Base-by-base conservation (phyloP, 2,888 invertebrate species). In the Eurois occulta region DNA sequence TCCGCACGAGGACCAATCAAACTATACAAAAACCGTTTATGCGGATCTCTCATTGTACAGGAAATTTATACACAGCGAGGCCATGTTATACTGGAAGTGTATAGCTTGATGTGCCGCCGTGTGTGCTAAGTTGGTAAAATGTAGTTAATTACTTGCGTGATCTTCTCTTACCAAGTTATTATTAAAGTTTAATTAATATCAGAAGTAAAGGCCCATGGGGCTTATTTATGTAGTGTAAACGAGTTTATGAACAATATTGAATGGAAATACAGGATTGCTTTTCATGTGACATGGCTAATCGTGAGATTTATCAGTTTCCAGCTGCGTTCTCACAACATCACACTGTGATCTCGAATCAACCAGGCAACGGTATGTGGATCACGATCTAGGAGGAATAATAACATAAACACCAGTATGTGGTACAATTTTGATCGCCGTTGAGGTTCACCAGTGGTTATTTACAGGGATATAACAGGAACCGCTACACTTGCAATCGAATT, bases 371-470 rank as follows among this genome's bases (percentile, higher is more conserved):
- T 55, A 70, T 46, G 10, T 48, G 52, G 65, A 58, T 77, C 83
- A 83, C 78, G 78, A 83, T 43, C 69, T 83, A 16, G 11, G 21
- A 58, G n/a, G 21, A 83, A 60, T 58, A 80, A 69, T 69, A 69
- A 69, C 58, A 66, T 69, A 83, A 80, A 58, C 35, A 77, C 77
- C 41, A 69, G 58, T 35, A 58, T 69, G 48, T 83, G 65, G 77
- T 77, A 77, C 35, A 24, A 83, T 69, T 80, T 69, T 10, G 48
- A 83, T 38, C 35, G 24, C 21, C 24, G 48, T n/a, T 28, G 28
- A 18, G 32, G 65, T 66, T 75, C 6, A 13, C 41, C 38, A 43
- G 32, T 64, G 32, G 21, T 35, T 62, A 62, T n/a, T 75, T 60
- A 35, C 28, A 21, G 16, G 35, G 55, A 16, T 80, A 43, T 38